Percentiles rank a stretch among this genome's conserved stretches.
phyloP scores from a whole-genome alignment of 2,113 vertebrate species.

The Tinamus guttatus region DNA sequence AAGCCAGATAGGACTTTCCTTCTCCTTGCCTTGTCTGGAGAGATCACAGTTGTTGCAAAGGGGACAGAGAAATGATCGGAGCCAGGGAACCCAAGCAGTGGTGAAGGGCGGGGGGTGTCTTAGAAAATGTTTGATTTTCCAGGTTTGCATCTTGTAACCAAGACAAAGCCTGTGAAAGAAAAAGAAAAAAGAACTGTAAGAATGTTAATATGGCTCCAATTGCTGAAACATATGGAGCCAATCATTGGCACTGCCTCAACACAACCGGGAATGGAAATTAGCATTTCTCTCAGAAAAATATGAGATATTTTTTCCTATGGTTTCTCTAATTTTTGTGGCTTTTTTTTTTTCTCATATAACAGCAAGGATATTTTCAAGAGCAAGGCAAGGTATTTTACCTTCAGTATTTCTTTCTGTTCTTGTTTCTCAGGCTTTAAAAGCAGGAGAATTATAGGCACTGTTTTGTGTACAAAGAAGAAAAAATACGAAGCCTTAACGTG shows the following conservation, averaged over 20 bases:
- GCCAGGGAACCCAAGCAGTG: not conserved
- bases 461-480: not conserved
- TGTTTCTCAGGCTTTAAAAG: not conserved
- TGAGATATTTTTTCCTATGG: not conserved
- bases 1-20: not conserved
- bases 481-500: not conserved
- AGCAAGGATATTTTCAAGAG: not conserved
- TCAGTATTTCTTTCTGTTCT: not conserved
- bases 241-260: conserved; percentile 25
- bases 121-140: conserved; percentile 1
- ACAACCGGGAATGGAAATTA: conserved; percentile 66
- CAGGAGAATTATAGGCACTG: not conserved
- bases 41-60: not conserved
- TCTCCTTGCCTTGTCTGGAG: not conserved
- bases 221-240: conserved; percentile 59
- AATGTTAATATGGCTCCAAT: conserved; percentile 47
- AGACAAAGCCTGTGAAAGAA: conserved; percentile 25
- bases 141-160: conserved; percentile 16
- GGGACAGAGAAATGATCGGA: not conserved
- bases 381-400: not conserved
- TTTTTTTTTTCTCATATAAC: not conserved
- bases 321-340: not conserved
- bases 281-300: conserved; percentile 54
- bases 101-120: not conserved
- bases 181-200: conserved; percentile 25